Evolutionary conservation across 1,140 invertebrate species (phyloP).

Genomic region (Sinella curviseta): DNA sequence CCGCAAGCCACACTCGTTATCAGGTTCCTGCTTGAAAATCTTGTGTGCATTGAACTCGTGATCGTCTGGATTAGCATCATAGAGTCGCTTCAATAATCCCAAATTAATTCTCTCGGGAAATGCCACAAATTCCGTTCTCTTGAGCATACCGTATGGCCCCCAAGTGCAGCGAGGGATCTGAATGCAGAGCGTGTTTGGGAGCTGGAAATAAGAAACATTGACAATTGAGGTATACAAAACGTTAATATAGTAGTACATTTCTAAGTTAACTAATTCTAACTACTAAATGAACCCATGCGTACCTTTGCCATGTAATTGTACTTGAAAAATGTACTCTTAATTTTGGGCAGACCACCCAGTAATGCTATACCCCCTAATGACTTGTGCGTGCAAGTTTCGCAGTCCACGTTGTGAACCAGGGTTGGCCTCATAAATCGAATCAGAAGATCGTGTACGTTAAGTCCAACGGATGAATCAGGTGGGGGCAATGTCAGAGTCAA

Average conservation of each 20-base stretch:
- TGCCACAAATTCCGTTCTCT: slow-evolving; percentile 79
- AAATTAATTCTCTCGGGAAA: slow-evolving; percentile 78
- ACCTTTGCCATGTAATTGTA: slow-evolving; percentile 85
- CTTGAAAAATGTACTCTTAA: no score
- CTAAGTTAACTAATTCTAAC: no score
- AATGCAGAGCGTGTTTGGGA: slow-evolving; percentile 78
- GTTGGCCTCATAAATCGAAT: slow-evolving; percentile 80
- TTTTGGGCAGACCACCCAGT: slow-evolving; percentile 43
- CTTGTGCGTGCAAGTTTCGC: slow-evolving; percentile 69
- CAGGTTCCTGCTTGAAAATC: slow-evolving; percentile 47
- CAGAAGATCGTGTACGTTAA: slow-evolving; percentile 69
- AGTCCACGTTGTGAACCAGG: slow-evolving; percentile 77
- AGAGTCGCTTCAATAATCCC: slow-evolving; percentile 69
- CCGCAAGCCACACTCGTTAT: no score
- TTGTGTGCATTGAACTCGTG: no score
- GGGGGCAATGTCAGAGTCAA: slow-evolving; percentile 73
- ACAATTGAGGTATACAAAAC: no score
- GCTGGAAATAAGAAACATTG: no score
- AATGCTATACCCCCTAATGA: slow-evolving; percentile 48
- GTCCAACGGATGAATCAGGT: slow-evolving; percentile 58
- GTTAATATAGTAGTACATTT: no score
- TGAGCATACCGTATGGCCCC: slow-evolving; percentile 71
- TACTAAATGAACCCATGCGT: slow-evolving; percentile 35
- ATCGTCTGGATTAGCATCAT: slow-evolving; percentile 17
- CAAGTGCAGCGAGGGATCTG: slow-evolving; percentile 85